Conservation (phyloP, 2,888 invertebrate species). For the Phyllotreta striolata region DNA sequence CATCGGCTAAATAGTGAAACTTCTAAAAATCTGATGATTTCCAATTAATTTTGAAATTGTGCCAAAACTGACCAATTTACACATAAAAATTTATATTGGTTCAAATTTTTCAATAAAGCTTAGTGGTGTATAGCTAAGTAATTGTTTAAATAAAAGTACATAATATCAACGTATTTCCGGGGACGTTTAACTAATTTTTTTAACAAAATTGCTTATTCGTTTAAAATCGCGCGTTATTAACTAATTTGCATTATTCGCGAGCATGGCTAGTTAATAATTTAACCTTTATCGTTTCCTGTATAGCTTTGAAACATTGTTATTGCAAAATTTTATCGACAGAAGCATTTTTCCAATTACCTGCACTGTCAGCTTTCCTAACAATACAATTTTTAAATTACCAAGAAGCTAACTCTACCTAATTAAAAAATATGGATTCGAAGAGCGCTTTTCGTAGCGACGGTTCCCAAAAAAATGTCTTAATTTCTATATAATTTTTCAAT, state of each 20-base stretch:
- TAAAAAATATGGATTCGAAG: no score
- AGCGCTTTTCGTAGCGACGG: no score
- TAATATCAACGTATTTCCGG: not conserved
- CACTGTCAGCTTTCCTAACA: conserved; percentile 11
- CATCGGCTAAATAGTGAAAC: no score
- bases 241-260: not conserved
- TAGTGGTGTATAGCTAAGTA: no score
- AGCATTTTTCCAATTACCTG: not conserved
- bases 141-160: not conserved
- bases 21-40: no score
- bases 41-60: no score
- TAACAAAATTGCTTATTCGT: not conserved
- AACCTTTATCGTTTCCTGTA: conserved; percentile 11
- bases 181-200: not conserved
- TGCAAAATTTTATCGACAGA: conserved; percentile 3
- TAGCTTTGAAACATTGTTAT: not conserved
- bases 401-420: no score
- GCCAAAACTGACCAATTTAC: no score
- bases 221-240: not conserved
- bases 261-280: not conserved
- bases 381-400: not conserved
- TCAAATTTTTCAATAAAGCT: no score
- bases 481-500: no score
- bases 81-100: no score
- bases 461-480: no score